Conservation (phyloP, 2,113 vertebrate species). For the Ascaphus truei region DNA sequence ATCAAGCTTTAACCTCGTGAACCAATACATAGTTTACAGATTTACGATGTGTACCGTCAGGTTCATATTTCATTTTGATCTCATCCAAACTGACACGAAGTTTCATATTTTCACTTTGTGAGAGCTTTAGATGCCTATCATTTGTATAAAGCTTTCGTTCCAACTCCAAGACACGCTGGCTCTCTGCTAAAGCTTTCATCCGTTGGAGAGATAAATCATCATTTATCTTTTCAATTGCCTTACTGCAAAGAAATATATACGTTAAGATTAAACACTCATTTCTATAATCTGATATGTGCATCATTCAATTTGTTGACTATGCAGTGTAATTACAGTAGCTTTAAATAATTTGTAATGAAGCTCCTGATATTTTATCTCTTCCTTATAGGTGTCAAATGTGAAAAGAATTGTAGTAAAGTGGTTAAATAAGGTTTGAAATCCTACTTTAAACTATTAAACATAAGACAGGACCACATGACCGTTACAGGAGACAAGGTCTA, state of each 20-base stretch:
- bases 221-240: conserved; percentile 73
- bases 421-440: no score
- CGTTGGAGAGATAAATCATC: conserved; percentile 85
- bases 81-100: conserved; percentile 82
- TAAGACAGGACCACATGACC: no score
- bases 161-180: conserved; percentile 85
- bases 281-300: no score
- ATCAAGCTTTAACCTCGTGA: no score
- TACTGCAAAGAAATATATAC: conserved; percentile 55
- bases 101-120: conserved; percentile 83
- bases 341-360: not conserved
- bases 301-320: no score
- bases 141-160: conserved; percentile 86
- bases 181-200: conserved; percentile 91
- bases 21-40: not conserved
- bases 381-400: no score
- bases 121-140: conserved; percentile 77
- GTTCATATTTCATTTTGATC: conserved; percentile 84
- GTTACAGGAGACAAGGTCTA: no score
- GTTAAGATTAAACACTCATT: no score
- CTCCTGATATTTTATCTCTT: no score
- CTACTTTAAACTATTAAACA: no score
- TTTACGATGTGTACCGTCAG: conserved; percentile 65
- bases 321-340: not conserved
- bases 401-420: no score